Conservation (phyloP, 1,140 invertebrate genomes). For the Bombus confusus region DNA sequence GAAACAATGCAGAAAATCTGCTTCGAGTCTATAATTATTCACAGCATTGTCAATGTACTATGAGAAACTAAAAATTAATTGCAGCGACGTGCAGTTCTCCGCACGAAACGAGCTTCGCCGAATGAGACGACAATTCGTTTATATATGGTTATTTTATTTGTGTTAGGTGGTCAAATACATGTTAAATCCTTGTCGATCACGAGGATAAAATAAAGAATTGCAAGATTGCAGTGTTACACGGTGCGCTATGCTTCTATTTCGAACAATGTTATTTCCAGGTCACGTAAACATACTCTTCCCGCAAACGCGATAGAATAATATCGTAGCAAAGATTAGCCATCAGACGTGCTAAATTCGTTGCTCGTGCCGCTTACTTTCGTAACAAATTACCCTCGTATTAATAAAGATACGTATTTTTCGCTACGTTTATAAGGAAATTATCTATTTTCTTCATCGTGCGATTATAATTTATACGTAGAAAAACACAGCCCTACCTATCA, state of each 20-base stretch:
- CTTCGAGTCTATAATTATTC: no score
- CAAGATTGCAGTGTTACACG: not conserved
- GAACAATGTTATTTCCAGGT: slow-evolving; percentile 7
- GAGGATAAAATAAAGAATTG: not conserved
- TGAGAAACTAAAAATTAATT: no score
- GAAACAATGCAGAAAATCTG: no score
- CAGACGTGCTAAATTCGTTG: not conserved
- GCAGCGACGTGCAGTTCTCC: no score
- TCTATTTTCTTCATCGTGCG: not conserved
- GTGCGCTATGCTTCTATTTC: not conserved
- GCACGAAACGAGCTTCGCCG: no score
- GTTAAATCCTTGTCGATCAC: not conserved
- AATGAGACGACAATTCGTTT: no score
- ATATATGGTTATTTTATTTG: no score
- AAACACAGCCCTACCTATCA: no score
- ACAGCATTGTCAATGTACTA: no score
- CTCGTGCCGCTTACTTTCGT: not conserved
- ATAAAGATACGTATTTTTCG: not conserved
- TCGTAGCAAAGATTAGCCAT: slow-evolving; percentile 3
- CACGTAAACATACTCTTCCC: not conserved
- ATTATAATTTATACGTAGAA: no score
- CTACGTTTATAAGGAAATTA: not conserved
- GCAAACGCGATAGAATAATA: not conserved
- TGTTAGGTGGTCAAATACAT: no score
- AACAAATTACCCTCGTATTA: not conserved